Evolutionary conservation across 2,113 vertebrate species (phyloP).

Genomic region (Arenaria interpres): DNA sequence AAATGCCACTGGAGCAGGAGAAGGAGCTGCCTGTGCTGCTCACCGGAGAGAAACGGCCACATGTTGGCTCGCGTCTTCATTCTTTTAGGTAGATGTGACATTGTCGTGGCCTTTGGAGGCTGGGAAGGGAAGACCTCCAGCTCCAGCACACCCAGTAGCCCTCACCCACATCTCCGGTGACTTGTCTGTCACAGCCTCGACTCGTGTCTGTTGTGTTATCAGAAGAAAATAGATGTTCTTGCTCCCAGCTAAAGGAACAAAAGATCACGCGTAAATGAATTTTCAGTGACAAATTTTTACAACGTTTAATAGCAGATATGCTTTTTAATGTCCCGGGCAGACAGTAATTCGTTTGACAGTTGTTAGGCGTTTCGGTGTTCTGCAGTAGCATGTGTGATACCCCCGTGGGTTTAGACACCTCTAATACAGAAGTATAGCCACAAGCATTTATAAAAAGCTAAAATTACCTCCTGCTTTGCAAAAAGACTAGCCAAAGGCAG

Average conservation of each 20-base stretch:
- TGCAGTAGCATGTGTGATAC: not conserved
- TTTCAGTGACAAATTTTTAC: not conserved
- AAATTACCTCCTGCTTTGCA: not conserved
- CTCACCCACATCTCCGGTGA: not conserved
- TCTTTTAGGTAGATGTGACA: not conserved
- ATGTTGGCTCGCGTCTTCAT: too few relatives aligned
- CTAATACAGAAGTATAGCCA: not conserved
- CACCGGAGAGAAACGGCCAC: not conserved
- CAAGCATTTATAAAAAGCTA: not conserved
- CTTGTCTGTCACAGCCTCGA: not conserved
- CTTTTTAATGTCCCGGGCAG: not conserved
- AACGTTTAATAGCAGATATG: not conserved
- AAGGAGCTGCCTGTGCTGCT: not conserved
- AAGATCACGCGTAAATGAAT: not conserved
- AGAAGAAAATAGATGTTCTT: not conserved
- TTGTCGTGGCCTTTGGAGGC: too few relatives aligned
- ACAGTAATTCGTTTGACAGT: not conserved
- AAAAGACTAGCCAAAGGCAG: not conserved
- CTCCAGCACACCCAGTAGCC: not conserved
- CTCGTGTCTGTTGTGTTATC: not conserved
- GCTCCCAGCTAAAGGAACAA: not conserved
- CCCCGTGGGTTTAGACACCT: not conserved
- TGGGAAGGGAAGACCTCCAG: not conserved
- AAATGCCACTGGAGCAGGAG: not conserved
- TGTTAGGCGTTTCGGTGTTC: not conserved